Evolutionary conservation across 2,797 vertebrate species (phyloP).

Genomic region (Macrochelys suwanniensis): DNA sequence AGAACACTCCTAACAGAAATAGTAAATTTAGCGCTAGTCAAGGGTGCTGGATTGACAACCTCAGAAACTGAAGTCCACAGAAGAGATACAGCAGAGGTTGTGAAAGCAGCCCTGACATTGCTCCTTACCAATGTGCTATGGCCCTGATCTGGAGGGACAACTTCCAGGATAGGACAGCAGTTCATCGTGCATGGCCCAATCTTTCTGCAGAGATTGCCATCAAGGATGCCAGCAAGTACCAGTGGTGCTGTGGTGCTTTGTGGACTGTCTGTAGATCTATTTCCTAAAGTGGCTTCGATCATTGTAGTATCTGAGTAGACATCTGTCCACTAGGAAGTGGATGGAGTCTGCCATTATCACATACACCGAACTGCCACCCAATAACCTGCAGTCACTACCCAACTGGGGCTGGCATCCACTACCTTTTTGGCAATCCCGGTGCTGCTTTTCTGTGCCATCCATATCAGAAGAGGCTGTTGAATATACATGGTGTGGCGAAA

Average conservation of each 20-base stretch:
- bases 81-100: not conserved
- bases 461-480: constrained; percentile 20
- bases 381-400: not conserved
- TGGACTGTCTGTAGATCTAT: not conserved
- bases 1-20: not conserved
- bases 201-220: not conserved
- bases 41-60: not conserved
- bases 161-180: not conserved
- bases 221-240: not conserved
- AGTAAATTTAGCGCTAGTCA: not conserved
- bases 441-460: not conserved
- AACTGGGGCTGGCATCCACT: not conserved
- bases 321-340: not conserved
- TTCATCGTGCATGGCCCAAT: not conserved
- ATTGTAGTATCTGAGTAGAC: not conserved
- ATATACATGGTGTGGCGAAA: not conserved
- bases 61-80: not conserved
- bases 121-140: not conserved
- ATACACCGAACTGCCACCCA: not conserved
- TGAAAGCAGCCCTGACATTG: not conserved
- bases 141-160: not conserved
- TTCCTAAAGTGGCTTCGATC: not conserved
- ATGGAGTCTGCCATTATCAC: not conserved
- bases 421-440: not conserved
- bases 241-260: not conserved